phyloP scores from a whole-genome alignment of 2,888 invertebrate species.

The Apodemia zela region DNA sequence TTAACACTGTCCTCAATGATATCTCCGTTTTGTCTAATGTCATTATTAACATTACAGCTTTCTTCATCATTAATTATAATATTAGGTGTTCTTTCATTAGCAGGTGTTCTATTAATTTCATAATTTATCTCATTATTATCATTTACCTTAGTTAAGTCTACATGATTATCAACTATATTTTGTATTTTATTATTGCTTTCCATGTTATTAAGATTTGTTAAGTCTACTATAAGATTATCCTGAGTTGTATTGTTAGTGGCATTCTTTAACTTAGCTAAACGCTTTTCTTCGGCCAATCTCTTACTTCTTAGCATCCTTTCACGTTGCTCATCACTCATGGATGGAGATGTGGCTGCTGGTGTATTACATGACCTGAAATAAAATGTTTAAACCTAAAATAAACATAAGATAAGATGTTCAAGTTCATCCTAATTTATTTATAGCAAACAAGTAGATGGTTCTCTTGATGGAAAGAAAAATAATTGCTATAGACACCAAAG shows the following conservation, averaged over 20 bases:
- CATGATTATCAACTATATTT: neutral
- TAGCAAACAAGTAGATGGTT: too few relatives aligned
- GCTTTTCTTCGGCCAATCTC: constrained; percentile 82
- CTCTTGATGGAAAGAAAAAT: too few relatives aligned
- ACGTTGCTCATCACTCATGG: constrained; percentile 81
- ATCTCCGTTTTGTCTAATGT: constrained; percentile 20
- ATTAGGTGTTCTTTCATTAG: neutral
- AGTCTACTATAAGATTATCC: constrained; percentile 8
- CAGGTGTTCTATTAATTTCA: neutral
- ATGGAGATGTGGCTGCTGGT: constrained; percentile 67
- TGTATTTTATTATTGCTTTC: constrained; percentile 12
- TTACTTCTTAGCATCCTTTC: constrained; percentile 86
- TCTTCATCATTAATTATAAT: neutral
- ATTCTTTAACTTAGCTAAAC: constrained; percentile 74
- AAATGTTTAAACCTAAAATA: constrained; percentile 2
- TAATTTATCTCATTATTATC: neutral
- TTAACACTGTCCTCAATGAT: neutral
- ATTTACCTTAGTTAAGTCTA: neutral
- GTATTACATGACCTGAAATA: constrained; percentile 50
- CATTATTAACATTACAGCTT: constrained; percentile 21
- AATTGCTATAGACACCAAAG: too few relatives aligned
- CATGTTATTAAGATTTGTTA: constrained; percentile 24
- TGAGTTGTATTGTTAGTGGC: constrained; percentile 26
- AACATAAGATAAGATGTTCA: neutral
- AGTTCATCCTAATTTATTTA: too few relatives aligned